Conservation (phyloP, 2,888 invertebrate species). For the Drosophila birchii region DNA sequence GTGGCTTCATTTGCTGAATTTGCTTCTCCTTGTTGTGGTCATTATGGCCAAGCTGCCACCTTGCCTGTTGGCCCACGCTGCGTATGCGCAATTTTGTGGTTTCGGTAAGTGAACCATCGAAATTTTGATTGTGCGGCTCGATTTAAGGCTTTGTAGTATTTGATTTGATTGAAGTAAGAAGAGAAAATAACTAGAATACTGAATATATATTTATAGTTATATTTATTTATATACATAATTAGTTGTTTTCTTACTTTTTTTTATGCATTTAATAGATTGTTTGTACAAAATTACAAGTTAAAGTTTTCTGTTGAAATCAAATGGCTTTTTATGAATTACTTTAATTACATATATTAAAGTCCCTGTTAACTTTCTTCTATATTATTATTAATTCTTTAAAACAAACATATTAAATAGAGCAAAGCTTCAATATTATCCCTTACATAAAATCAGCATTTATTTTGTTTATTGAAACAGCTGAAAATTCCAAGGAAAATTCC, state of each 20-base stretch:
- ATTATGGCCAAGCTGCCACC: conserved; percentile 44
- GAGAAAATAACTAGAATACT: background rate
- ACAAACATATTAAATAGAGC: background rate
- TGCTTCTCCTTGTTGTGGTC: conserved; percentile 48
- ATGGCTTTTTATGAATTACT: no score
- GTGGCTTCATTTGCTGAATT: conserved; percentile 15
- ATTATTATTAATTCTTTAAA: background rate
- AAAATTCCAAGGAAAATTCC: background rate
- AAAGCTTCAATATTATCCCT: background rate
- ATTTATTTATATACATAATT: background rate
- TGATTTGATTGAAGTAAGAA: no score
- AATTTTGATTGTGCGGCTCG: conserved; percentile 33
- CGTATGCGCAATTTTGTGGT: conserved; percentile 39
- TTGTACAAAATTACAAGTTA: background rate
- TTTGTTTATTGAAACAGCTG: conserved; percentile 7
- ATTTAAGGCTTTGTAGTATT: conserved; percentile 12
- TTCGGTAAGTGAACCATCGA: conserved; percentile 10
- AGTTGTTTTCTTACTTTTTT: no score
- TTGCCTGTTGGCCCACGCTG: conserved; percentile 6
- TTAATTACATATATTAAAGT: no score
- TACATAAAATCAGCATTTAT: background rate
- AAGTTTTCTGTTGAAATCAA: background rate
- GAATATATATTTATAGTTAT: no score
- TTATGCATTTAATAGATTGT: no score
- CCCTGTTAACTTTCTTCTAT: no score